A percentile compares a stretch with the other conserved stretches of the same genome.
Conservation (phyloP, 2,888 invertebrate species). For the Prosopocoilus inquinatus region DNA sequence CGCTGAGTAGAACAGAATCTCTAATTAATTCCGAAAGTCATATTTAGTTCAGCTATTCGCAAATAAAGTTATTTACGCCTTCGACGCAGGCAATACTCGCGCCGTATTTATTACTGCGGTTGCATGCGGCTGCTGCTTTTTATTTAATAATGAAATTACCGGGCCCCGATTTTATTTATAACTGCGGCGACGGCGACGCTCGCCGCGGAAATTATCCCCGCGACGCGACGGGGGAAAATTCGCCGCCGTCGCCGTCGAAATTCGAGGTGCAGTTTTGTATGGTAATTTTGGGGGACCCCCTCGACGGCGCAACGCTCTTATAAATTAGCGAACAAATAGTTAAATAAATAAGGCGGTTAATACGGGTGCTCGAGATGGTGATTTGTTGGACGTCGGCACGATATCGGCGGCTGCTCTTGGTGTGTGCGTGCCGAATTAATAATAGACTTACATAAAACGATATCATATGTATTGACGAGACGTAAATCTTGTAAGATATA, state of each 20-base stretch:
- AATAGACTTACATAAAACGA: too few species aligned
- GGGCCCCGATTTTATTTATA: too few species aligned
- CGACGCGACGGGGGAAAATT: too few species aligned
- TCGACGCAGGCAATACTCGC: constrained; percentile 6
- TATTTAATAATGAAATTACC: too few species aligned
- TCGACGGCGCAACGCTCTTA: constrained; percentile 15
- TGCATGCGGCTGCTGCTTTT: neutral
- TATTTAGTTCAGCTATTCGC: constrained; percentile 5
- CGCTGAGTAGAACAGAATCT: constrained; percentile 2
- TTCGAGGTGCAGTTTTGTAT: too few species aligned
- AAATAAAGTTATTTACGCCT: constrained; percentile 8
- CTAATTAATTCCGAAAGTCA: constrained; percentile 4
- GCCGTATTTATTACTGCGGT: constrained; percentile 3
- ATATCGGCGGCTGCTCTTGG: constrained; percentile 15
- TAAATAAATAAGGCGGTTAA: constrained; percentile 28
- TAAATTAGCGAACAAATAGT: constrained; percentile 29
- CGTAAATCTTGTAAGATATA: too few species aligned
- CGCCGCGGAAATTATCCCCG: too few species aligned
- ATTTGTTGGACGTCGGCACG: constrained; percentile 27
- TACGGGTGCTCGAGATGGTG: constrained; percentile 22
- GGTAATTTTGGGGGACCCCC: too few species aligned
- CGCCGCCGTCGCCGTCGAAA: too few species aligned
- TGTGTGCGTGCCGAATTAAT: too few species aligned
- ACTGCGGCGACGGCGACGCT: too few species aligned
- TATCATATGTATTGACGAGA: too few species aligned